phyloP scores from a whole-genome alignment of 2,797 vertebrate genomes.

The Pseudomugil gertrudae region DNA sequence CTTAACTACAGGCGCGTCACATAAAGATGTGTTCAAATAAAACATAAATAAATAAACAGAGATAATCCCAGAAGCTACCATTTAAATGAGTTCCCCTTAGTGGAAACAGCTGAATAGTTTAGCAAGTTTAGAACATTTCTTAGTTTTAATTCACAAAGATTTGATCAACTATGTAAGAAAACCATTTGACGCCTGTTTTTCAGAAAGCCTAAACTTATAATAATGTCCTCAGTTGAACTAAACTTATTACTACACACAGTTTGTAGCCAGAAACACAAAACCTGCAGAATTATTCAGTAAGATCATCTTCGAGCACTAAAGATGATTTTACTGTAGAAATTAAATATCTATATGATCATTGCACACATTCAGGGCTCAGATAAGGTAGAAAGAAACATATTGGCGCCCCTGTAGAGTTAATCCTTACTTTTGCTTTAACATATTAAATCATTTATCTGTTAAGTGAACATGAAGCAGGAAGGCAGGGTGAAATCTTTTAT shows the following conservation, averaged over 20 bases:
- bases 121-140: background rate
- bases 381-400: background rate
- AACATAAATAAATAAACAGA: background rate
- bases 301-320: background rate
- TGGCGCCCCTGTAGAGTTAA: background rate
- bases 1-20: no score
- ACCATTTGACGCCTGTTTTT: no score
- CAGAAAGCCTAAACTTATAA: no score
- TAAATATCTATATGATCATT: background rate
- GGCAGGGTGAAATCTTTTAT: background rate
- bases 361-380: background rate
- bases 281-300: background rate
- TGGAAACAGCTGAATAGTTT: background rate
- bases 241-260: background rate
- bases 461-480: background rate
- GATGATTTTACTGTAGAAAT: background rate
- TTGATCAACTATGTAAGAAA: no score
- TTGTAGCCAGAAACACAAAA: background rate
- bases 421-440: background rate
- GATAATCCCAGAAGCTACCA: background rate
- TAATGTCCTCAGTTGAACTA: no score
- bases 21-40: no score
- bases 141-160: background rate
- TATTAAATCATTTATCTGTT: background rate
- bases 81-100: background rate